Evolutionary conservation across 2,888 invertebrate species (phyloP).

Genomic region (Lymantria dispar): DNA sequence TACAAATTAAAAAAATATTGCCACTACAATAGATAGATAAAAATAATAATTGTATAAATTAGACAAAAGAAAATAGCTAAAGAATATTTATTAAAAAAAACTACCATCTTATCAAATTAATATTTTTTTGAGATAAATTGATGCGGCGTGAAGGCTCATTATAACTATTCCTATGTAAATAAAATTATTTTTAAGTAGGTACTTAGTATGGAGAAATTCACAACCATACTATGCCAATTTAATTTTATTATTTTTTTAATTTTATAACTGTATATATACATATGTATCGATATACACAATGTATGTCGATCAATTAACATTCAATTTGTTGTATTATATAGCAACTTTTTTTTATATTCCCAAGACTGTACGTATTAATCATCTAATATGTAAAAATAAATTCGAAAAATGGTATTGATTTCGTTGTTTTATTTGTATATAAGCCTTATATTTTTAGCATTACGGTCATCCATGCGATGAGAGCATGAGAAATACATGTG

Average conservation of each 20-base stretch:
- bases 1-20: constrained; percentile 49
- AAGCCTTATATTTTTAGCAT: too few species aligned
- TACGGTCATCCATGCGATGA: too few species aligned
- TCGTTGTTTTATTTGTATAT: constrained; percentile 55
- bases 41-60: constrained; percentile 69
- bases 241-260: constrained; percentile 33
- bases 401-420: constrained; percentile 67
- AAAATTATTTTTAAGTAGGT: constrained; percentile 46
- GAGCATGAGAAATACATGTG: too few species aligned
- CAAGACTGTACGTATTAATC: constrained; percentile 80
- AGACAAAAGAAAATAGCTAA: constrained; percentile 40
- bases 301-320: constrained; percentile 33
- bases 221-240: constrained; percentile 30
- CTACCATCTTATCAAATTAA: constrained; percentile 26
- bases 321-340: constrained; percentile 70
- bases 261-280: constrained; percentile 46
- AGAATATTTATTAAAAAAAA: constrained; percentile 38
- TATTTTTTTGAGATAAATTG: constrained; percentile 29
- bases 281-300: constrained; percentile 8
- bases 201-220: constrained; percentile 30
- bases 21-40: constrained; percentile 69
- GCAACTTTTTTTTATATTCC: constrained; percentile 67
- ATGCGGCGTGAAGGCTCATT: constrained; percentile 35
- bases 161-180: constrained; percentile 74
- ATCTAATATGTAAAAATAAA: constrained; percentile 79